These are phyloP conservation scores for Pandemis corylana DNA, from an alignment of 2,888 invertebrate species.

Conservation along the genomic window DNA sequence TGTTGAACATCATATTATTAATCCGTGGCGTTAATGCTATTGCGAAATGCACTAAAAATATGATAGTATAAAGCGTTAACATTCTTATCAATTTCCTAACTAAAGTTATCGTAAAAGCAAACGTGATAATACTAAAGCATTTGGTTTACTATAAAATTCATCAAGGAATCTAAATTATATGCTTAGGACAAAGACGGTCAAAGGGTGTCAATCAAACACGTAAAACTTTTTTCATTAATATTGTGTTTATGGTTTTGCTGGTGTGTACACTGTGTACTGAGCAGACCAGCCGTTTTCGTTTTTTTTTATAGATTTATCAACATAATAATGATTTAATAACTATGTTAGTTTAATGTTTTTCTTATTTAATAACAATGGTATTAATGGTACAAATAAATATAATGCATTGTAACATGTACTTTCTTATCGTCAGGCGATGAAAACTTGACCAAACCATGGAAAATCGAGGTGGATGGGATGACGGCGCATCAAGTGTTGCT, in stretches of 20 bases:
- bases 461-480: conserved; percentile 75
- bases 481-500: conserved; percentile 64
- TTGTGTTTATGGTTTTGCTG: background rate
- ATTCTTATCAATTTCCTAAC: background rate
- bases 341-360: too few relatives aligned
- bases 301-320: background rate
- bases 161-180: background rate
- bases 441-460: conserved; percentile 80
- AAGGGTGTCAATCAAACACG: background rate
- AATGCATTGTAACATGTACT: conserved; percentile 35
- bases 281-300: background rate
- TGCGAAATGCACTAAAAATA: background rate
- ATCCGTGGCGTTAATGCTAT: background rate
- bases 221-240: conserved; percentile 16
- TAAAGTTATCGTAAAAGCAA: conserved; percentile 25
- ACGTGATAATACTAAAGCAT: background rate
- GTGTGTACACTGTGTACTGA: background rate
- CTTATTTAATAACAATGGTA: background rate
- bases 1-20: conserved; percentile 9
- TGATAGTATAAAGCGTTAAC: background rate
- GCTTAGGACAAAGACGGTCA: background rate
- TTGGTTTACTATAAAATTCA: background rate
- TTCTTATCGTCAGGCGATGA: conserved; percentile 77
- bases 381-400: background rate
- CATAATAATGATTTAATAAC: background rate